A percentile compares a stretch with the other conserved stretches of the same genome.
Conservation (phyloP, 1,140 invertebrate species). For the Drosophila fuyamai region DNA sequence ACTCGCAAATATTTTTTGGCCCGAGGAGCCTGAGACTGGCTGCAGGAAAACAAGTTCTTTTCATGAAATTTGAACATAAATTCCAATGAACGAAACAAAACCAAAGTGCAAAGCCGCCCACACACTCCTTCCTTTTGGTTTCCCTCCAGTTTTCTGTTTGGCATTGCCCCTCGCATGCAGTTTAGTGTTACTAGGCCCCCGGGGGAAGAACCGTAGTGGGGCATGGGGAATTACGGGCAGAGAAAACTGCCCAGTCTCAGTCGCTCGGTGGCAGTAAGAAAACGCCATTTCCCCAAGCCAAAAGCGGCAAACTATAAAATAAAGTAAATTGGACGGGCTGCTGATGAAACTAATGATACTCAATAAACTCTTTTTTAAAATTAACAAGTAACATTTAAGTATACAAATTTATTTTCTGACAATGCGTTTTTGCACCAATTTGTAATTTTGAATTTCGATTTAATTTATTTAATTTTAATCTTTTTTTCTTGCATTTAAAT, state of each 20-base stretch:
- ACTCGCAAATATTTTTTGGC: slow-evolving; percentile 30
- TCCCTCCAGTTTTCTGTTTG: slow-evolving; percentile 46
- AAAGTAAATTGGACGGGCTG: slow-evolving; percentile 35
- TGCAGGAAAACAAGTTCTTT: slow-evolving; percentile 73
- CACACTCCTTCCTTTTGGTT: slow-evolving; percentile 11
- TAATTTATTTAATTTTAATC: too few relatives aligned
- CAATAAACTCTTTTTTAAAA: too few relatives aligned
- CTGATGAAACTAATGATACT: slow-evolving; percentile 12
- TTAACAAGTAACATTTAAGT: too few relatives aligned
- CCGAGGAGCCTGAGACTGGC: slow-evolving; percentile 34
- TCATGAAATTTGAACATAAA: slow-evolving; percentile 79
- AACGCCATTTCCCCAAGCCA: slow-evolving; percentile 53
- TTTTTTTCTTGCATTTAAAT: too few relatives aligned
- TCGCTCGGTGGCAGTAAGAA: slow-evolving; percentile 57
- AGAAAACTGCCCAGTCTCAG: slow-evolving; percentile 62
- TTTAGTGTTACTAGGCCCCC: slow-evolving; percentile 66
- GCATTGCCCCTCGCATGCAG: slow-evolving; percentile 58
- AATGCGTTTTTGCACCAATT: too few relatives aligned
- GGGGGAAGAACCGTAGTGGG: slow-evolving; percentile 24
- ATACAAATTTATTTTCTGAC: too few relatives aligned
- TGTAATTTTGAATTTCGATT: too few relatives aligned
- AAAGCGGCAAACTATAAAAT: slow-evolving; percentile 61
- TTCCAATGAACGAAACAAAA: slow-evolving; percentile 77
- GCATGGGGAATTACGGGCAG: slow-evolving; percentile 23
- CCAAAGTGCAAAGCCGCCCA: slow-evolving; percentile 65